phyloP scores from a whole-genome alignment of 2,113 vertebrate genomes.

The Elgaria multicarinata region DNA sequence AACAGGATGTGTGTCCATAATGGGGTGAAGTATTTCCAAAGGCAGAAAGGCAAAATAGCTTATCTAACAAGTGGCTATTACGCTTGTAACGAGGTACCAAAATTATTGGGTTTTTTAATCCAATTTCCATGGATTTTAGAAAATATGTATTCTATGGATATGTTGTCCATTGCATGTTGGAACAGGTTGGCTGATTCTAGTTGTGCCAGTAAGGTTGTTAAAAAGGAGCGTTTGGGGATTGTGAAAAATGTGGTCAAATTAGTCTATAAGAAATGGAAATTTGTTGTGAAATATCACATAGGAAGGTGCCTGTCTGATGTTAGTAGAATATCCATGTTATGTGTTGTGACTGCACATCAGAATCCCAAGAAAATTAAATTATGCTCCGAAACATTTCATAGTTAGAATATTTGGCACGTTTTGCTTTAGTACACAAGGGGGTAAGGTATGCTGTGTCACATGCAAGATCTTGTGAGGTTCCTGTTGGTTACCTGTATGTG shows the following conservation, averaged over 20 bases:
- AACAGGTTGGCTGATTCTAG: background rate
- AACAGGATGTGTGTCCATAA: constrained; percentile 68
- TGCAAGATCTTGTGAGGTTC: background rate
- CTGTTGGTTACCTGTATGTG: background rate
- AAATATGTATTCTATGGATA: background rate
- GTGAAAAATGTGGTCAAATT: constrained; percentile 45
- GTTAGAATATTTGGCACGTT: constrained; percentile 75
- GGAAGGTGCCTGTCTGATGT: constrained; percentile 56
- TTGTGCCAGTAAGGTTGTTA: background rate
- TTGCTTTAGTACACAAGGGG: constrained; percentile 61
- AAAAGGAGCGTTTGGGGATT: constrained; percentile 26
- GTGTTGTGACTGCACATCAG: constrained; percentile 70
- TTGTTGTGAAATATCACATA: constrained; percentile 40
- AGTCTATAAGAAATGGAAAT: constrained; percentile 47
- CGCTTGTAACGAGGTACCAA: constrained; percentile 37
- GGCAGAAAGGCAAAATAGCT: background rate
- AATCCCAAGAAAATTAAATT: constrained; percentile 78
- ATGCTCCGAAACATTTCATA: constrained; percentile 73
- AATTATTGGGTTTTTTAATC: constrained; percentile 22
- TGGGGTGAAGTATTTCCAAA: constrained; percentile 70
- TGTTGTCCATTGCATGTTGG: background rate
- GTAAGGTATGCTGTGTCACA: constrained; percentile 64
- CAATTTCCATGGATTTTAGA: constrained; percentile 21
- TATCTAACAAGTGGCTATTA: background rate
- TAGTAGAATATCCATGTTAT: constrained; percentile 69